Evolutionary conservation across 2,113 vertebrate genomes (phyloP).

Genomic region (Melanostigma gelatinosum): DNA sequence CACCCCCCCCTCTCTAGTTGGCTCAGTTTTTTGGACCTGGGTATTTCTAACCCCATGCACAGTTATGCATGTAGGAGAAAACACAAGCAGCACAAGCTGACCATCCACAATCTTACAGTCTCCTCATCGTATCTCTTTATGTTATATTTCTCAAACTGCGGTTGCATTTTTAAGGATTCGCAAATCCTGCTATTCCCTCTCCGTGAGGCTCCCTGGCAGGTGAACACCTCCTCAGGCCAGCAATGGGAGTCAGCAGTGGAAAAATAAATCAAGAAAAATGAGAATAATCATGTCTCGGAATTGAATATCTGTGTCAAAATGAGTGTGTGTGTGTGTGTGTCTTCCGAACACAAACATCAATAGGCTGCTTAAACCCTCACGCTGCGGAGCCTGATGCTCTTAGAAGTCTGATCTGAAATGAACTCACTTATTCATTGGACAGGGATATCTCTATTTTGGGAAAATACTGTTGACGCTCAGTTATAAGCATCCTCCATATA

Average conservation of each 20-base stretch:
- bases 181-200: not conserved
- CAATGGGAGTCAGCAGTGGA: not conserved
- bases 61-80: too few relatives aligned
- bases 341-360: slow-evolving; percentile 23
- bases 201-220: not conserved
- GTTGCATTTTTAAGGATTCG: not conserved
- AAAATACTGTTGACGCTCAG: not conserved
- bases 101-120: not conserved
- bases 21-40: too few relatives aligned
- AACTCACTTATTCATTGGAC: slow-evolving; percentile 26
- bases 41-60: too few relatives aligned
- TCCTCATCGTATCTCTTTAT: not conserved
- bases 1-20: too few relatives aligned
- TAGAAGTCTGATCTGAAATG: slow-evolving; percentile 38
- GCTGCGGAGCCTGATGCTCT: slow-evolving; percentile 16
- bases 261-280: not conserved
- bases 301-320: not conserved
- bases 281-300: not conserved
- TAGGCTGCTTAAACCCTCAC: slow-evolving; percentile 25
- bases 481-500: slow-evolving; percentile 9
- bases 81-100: not conserved
- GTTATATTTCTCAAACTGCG: not conserved
- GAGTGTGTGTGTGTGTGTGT: not conserved
- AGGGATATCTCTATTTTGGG: slow-evolving; percentile 37
- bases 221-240: slow-evolving; percentile 8